These are phyloP conservation scores for Cyanoramphus novaezelandiae DNA, from an alignment of 2,113 vertebrate genomes.

Conservation along the genomic window DNA sequence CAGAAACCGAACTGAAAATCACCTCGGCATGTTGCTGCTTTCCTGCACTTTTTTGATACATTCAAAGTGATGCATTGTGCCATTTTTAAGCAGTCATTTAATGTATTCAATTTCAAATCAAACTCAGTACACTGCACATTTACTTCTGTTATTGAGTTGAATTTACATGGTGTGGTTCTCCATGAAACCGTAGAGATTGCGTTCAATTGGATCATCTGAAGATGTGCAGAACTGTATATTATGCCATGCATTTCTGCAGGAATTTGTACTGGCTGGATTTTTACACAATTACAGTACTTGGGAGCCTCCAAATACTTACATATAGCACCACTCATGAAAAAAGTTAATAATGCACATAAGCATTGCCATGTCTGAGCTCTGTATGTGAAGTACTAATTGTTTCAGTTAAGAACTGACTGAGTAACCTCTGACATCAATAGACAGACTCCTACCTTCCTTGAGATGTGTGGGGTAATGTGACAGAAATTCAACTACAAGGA, in stretches of 20 bases:
- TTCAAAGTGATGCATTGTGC: background rate
- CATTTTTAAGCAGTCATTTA: background rate
- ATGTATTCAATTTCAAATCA: background rate
- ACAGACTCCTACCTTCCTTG: background rate
- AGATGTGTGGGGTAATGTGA: background rate
- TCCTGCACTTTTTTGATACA: background rate
- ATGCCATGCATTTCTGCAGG: background rate
- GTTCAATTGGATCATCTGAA: background rate
- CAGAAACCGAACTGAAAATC: background rate
- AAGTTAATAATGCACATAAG: background rate
- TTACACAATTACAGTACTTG: background rate
- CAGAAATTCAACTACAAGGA: background rate
- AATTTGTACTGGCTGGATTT: background rate
- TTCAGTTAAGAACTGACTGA: background rate
- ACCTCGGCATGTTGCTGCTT: background rate
- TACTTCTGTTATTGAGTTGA: background rate
- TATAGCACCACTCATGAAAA: background rate
- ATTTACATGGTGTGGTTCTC: background rate
- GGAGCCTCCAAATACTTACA: background rate
- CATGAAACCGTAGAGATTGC: background rate
- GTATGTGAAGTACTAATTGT: background rate
- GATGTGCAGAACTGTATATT: background rate
- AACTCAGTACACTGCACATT: background rate
- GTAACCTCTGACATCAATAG: background rate
- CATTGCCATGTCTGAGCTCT: background rate